phyloP scores from a whole-genome alignment of 2,113 vertebrate genomes.

The Rhodinocichla rosea region DNA sequence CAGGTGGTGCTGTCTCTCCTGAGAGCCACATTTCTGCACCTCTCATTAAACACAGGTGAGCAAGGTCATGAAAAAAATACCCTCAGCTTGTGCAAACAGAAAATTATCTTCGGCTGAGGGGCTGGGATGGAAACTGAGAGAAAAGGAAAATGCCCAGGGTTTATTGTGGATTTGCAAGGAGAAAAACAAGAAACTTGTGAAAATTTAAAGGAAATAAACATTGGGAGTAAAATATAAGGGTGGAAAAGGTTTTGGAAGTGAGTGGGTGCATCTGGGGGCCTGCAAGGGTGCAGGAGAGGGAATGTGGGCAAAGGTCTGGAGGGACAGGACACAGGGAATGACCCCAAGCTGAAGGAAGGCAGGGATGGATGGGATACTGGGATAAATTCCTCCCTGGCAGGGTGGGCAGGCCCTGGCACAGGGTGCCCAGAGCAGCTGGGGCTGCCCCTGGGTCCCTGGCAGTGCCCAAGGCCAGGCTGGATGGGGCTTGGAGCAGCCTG shows the following conservation, averaged over 20 bases:
- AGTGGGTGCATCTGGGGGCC: background rate
- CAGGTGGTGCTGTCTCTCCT: background rate
- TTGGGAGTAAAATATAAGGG: background rate
- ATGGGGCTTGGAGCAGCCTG: background rate
- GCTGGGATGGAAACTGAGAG: background rate
- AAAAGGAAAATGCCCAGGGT: background rate
- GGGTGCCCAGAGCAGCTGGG: background rate
- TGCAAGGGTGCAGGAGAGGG: background rate
- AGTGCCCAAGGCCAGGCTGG: background rate
- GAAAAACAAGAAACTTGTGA: background rate
- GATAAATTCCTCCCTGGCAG: fast-evolving
- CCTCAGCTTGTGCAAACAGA: background rate
- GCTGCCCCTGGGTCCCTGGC: background rate
- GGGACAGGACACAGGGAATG: background rate
- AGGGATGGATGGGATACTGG: fast-evolving
- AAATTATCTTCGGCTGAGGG: background rate
- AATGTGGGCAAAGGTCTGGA: background rate
- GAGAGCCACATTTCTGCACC: background rate
- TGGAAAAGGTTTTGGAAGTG: background rate
- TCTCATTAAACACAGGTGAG: background rate
- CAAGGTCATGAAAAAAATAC: background rate
- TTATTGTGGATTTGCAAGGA: background rate
- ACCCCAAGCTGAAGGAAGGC: background rate
- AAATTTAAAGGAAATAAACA: background rate
- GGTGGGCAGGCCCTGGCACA: background rate